Evolutionary conservation across 35 echinoderm and acorn worm species (phyloP).

Genomic region (Patiria miniata): DNA sequence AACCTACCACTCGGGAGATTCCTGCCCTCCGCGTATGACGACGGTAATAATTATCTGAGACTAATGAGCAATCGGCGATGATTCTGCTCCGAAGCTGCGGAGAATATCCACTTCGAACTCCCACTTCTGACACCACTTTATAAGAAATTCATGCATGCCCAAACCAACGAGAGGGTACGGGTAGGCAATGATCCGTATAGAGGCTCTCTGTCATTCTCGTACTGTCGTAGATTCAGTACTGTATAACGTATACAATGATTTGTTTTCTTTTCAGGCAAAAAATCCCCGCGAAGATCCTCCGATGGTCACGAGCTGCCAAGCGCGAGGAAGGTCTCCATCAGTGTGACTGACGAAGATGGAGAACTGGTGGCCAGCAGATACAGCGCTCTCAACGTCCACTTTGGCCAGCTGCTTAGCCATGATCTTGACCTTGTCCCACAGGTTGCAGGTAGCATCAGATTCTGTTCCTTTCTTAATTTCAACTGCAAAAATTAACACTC

Average conservation of each 20-base stretch:
- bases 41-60: neutral
- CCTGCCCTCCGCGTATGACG: neutral
- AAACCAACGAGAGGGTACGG: neutral
- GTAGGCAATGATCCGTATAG: neutral
- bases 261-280: slow-evolving; percentile 5
- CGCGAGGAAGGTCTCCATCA: neutral
- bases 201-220: neutral
- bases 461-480: too few relatives aligned
- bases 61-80: too few relatives aligned
- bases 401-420: slow-evolving; percentile 17
- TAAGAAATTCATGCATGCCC: neutral
- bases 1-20: neutral
- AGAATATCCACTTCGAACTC: neutral
- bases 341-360: neutral
- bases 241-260: neutral
- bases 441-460: too few relatives aligned
- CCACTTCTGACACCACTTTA: neutral
- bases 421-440: neutral
- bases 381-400: neutral
- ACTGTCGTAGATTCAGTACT: neutral
- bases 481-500: too few relatives aligned
- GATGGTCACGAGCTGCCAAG: neutral
- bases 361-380: neutral
- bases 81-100: neutral
- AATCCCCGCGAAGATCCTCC: neutral